Evolutionary conservation across 2,888 invertebrate species (phyloP).

Genomic region (Clivina fossor): DNA sequence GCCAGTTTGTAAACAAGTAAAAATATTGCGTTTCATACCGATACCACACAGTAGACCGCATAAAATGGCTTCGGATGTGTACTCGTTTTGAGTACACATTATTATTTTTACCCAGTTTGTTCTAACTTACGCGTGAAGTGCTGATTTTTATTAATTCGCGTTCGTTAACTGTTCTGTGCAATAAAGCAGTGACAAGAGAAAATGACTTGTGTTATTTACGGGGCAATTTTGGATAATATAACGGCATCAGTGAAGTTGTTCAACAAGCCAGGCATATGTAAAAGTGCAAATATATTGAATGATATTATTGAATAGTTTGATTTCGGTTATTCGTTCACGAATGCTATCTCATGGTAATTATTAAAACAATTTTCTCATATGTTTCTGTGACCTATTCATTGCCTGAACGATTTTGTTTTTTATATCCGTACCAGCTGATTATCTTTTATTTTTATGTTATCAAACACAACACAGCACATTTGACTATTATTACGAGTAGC

Average conservation of each 20-base stretch:
- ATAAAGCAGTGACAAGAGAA: constrained; percentile 11
- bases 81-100: not conserved
- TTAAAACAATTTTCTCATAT: no score
- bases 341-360: no score
- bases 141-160: not conserved
- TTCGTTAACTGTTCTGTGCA: not conserved
- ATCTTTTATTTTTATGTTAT: no score
- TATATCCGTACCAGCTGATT: no score
- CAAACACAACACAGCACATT: no score
- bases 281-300: no score
- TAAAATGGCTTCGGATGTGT: constrained; percentile 30
- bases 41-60: constrained; percentile 18
- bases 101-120: not conserved
- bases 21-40: constrained; percentile 33
- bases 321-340: no score
- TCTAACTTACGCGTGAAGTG: not conserved
- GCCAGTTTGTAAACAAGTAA: constrained; percentile 35
- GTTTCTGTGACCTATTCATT: no score
- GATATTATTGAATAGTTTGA: no score
- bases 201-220: constrained; percentile 27
- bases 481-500: no score
- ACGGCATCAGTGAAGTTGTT: constrained; percentile 10
- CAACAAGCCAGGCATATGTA: no score
- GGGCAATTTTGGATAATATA: not conserved
- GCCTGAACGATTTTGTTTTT: no score